Evolutionary conservation across 2,113 vertebrate species (phyloP).

Genomic region (Calidris pygmaea): DNA sequence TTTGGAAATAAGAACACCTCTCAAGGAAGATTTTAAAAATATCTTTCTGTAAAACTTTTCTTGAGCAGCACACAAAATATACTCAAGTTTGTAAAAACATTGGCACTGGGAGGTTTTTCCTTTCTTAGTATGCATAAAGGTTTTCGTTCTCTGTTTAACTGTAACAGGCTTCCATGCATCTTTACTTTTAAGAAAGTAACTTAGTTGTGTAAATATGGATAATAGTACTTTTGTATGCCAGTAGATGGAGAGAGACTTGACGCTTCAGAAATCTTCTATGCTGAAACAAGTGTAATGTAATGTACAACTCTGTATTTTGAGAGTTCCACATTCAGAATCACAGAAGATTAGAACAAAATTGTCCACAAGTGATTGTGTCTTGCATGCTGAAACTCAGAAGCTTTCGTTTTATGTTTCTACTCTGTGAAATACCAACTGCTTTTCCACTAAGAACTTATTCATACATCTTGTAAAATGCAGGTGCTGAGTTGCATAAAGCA

Average conservation of each 20-base stretch:
- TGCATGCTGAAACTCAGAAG: neutral
- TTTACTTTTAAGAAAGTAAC: neutral
- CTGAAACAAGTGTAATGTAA: neutral
- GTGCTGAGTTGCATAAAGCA: neutral
- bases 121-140: neutral
- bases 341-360: neutral
- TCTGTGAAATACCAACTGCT: neutral
- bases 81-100: neutral
- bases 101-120: neutral
- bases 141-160: neutral
- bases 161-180: neutral
- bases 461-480: neutral
- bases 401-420: neutral
- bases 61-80: neutral
- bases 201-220: neutral
- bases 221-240: neutral
- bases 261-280: neutral
- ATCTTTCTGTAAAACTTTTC: neutral
- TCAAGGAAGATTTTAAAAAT: constrained; percentile 1
- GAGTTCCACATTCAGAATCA: neutral
- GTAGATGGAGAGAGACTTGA: neutral
- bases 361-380: neutral
- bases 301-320: neutral
- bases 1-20: neutral
- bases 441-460: neutral